Evolutionary conservation across 1,140 invertebrate genomes (phyloP), one percentile per base, ranked within the genome.

Genomic region (Xylocopa sonorina): DNA sequence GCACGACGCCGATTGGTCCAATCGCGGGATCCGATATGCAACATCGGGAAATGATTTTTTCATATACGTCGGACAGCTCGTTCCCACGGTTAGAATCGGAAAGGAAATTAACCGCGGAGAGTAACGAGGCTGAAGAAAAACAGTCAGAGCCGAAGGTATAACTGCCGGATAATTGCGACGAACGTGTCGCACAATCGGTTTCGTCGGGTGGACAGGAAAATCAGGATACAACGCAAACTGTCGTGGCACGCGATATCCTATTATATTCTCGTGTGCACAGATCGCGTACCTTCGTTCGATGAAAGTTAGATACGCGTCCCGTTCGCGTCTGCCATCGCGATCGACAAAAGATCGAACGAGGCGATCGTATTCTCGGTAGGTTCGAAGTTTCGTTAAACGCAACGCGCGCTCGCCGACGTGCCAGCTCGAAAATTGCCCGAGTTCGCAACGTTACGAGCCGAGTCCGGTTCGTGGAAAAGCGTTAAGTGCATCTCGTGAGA

Each of bases 381-480:
- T 48, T 80, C n/a, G 29, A 62, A 62, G 43, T 58, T 60, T 71
- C 46, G 32, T 80, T 38, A 10, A 55, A 73, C 18, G 5, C n/a
- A n/a, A 21, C 62, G 24, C 38, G 10, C 46, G 58, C 41, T 73
- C 46, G 48, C 46, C 46, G 41, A 29, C 58, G 57, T n/a, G 60
- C n/a, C n/a, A n/a, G 48, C 60, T 55, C 46, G 71, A 83, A 84
- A 80, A 71, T 77, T 83, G 38, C 50, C 12, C 38, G 51, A 60
- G 48, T 43, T 32, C 67, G 51, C 48, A 48, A 38, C n/a, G n/a
- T n/a, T n/a, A 67, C 55, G 75, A 64, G 68, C 63, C 77, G 74
- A 76, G 85, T 87, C 83, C 78, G 76, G 79, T 86, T 82, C 85
- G 85, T 86, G 82, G 79, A 84, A 88, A 84, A 75, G 64, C 66